Percentiles rank a stretch among this genome's conserved stretches.
These are phyloP conservation scores for Drosophila emarginata DNA, from an alignment of 2,888 invertebrate species.

Conservation along the genomic window DNA sequence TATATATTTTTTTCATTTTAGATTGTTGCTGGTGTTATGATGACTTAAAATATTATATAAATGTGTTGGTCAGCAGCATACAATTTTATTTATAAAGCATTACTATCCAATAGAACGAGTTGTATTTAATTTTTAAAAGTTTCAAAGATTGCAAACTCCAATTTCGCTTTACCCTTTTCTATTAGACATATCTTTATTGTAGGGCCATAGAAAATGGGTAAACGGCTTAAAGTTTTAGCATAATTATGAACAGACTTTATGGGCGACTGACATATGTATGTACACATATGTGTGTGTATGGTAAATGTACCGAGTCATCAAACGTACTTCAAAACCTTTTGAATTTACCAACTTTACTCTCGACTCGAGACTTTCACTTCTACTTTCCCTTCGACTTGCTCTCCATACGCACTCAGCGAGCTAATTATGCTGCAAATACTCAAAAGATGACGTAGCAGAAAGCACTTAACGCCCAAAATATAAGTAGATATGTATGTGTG, in stretches of 20 bases:
- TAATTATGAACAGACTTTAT: constrained; percentile 64
- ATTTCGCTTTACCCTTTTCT: too few relatives aligned
- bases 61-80: too few relatives aligned
- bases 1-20: too few relatives aligned
- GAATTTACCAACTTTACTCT: constrained; percentile 52
- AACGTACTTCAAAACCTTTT: constrained; percentile 32
- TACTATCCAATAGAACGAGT: too few relatives aligned
- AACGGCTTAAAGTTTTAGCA: constrained; percentile 34
- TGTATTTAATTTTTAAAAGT: too few relatives aligned
- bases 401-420: constrained; percentile 64
- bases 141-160: too few relatives aligned
- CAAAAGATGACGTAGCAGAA: constrained; percentile 70
- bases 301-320: constrained; percentile 48
- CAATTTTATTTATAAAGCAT: too few relatives aligned
- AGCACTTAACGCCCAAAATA: constrained; percentile 69
- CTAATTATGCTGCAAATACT: constrained; percentile 75
- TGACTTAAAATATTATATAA: too few relatives aligned
- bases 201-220: not conserved
- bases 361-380: constrained; percentile 27
- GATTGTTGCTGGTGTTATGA: too few relatives aligned
- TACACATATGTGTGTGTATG: not conserved
- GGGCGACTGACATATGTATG: constrained; percentile 6
- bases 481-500: constrained; percentile 16
- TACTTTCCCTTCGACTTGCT: constrained; percentile 10
- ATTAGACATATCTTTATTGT: too few relatives aligned